Percentiles rank a stretch among this genome's conserved stretches.
Conservation (phyloP, 37 sponge, comb jelly and placozoan species). For the Theonella swinhoei region DNA sequence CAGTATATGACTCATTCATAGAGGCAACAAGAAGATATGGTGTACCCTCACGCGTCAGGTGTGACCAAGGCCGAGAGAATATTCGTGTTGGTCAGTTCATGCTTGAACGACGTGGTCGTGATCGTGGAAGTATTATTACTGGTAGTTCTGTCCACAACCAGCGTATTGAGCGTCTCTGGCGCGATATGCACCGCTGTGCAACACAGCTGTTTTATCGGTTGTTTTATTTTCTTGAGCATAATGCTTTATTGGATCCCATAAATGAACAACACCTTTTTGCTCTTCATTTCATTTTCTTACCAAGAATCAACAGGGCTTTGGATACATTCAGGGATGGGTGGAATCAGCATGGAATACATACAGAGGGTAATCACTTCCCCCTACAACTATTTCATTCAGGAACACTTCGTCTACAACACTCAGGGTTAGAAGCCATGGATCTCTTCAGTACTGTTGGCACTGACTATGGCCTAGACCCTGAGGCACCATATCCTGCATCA, state of each 20-base stretch:
- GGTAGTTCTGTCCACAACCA: constrained; percentile 55
- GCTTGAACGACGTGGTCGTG: constrained; percentile 31
- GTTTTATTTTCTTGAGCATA: constrained; percentile 37
- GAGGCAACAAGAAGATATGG: constrained; percentile 26
- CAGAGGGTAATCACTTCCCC: constrained; percentile 2
- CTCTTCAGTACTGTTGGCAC: background rate
- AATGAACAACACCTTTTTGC: constrained; percentile 33
- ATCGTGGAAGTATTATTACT: constrained; percentile 37
- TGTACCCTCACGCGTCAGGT: constrained; percentile 51
- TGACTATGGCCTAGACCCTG: background rate
- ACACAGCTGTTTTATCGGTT: constrained; percentile 30
- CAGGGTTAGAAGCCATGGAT: background rate
- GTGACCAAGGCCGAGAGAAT: constrained; percentile 56
- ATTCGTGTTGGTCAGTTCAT: constrained; percentile 32
- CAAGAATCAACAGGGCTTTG: constrained; percentile 33
- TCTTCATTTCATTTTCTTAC: constrained; percentile 40
- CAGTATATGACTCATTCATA: constrained; percentile 24
- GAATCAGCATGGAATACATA: constrained; percentile 43
- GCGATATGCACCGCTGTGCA: constrained; percentile 26
- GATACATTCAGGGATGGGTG: constrained; percentile 20
- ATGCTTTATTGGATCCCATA: constrained; percentile 27
- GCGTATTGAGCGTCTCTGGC: constrained; percentile 51
- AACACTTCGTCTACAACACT: background rate
- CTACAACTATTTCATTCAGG: constrained; percentile 14
- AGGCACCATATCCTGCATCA: background rate